These are phyloP conservation scores for Coturnix japonica DNA, from an alignment of 2,113 vertebrate species.

Conservation along the genomic window DNA sequence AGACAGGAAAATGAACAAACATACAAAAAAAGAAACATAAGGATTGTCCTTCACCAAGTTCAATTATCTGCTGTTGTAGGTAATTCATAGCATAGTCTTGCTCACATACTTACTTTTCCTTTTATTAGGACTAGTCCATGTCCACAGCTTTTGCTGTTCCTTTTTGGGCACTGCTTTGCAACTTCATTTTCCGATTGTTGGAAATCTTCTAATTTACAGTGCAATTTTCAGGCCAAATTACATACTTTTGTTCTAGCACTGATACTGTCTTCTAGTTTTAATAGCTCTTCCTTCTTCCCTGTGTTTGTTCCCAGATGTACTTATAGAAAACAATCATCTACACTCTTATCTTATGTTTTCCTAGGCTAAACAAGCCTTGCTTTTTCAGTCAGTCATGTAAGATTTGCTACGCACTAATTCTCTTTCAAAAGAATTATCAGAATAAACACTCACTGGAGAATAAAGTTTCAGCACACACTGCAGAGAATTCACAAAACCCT, in stretches of 20 bases:
- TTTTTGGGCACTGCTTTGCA: background rate
- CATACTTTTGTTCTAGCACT: background rate
- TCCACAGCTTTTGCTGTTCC: background rate
- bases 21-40: accelerated
- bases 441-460: background rate
- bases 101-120: background rate
- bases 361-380: constrained; percentile 15
- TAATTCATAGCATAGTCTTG: background rate
- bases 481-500: background rate
- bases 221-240: constrained; percentile 41
- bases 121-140: background rate
- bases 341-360: constrained; percentile 36
- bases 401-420: constrained; percentile 1
- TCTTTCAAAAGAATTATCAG: background rate
- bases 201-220: constrained; percentile 45
- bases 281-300: background rate
- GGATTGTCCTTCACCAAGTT: background rate
- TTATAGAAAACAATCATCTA: constrained; percentile 1
- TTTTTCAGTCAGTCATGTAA: constrained; percentile 14
- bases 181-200: constrained; percentile 18
- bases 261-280: constrained; percentile 35
- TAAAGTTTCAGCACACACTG: background rate
- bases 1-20: background rate
- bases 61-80: background rate
- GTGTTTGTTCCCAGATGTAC: constrained; percentile 25